Conservation (phyloP, 2,113 vertebrate genomes). For the Tenrec ecaudatus region DNA sequence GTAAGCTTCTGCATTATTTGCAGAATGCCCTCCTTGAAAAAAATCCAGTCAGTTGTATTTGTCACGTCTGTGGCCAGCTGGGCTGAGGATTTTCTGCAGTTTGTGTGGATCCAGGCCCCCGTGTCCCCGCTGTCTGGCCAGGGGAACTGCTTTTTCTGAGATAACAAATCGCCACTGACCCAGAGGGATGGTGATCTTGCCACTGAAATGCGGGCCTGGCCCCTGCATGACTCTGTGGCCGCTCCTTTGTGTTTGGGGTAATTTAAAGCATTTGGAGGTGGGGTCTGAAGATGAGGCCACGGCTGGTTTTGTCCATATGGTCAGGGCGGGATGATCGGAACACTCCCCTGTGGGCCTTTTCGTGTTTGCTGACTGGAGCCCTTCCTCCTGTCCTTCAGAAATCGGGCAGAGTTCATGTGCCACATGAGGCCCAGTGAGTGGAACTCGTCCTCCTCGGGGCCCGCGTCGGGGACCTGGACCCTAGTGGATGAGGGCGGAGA, state of each 20-base stretch:
- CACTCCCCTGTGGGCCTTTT: not conserved
- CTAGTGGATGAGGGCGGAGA: constrained; percentile 98
- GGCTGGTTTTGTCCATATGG: too few relatives aligned
- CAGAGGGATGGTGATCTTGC: not conserved
- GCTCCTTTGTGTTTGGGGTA: not conserved
- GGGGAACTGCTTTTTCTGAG: not conserved
- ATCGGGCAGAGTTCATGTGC: constrained; percentile 94
- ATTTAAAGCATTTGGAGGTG: not conserved
- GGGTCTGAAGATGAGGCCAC: not conserved
- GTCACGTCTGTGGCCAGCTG: not conserved
- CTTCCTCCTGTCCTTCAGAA: constrained; percentile 85
- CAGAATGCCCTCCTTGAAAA: not conserved
- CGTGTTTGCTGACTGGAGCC: constrained; percentile 18
- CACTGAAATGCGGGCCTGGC: too few relatives aligned
- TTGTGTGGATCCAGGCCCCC: not conserved
- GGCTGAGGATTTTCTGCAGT: not conserved
- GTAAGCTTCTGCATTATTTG: not conserved
- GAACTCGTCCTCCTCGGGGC: constrained; percentile 89
- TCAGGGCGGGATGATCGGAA: not conserved
- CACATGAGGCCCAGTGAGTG: constrained; percentile 94
- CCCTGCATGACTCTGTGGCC: too few relatives aligned
- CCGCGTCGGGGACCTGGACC: constrained; percentile 95
- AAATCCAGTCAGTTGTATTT: not conserved
- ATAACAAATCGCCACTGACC: not conserved
- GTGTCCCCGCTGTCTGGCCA: not conserved